Evolutionary conservation across 2,888 invertebrate genomes (phyloP).

Genomic region (Eilema griseolum): DNA sequence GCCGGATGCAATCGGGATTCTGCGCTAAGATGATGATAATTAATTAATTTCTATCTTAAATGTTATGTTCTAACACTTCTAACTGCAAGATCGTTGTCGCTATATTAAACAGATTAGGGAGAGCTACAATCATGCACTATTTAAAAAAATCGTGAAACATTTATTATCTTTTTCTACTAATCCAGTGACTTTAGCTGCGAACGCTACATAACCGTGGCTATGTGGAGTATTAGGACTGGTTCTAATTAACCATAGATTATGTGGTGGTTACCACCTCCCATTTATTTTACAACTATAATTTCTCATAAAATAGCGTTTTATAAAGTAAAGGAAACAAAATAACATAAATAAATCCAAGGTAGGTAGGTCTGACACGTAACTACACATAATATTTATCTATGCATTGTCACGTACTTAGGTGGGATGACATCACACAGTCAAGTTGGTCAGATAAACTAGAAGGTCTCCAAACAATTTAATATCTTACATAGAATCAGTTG

Average conservation of each 20-base stretch:
- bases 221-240: neutral
- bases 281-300: neutral
- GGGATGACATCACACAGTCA: constrained; percentile 1
- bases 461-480: constrained; percentile 14
- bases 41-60: neutral
- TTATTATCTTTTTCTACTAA: too few species aligned
- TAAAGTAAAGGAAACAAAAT: neutral
- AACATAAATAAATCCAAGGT: neutral
- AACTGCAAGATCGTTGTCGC: too few species aligned
- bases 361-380: neutral
- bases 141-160: neutral
- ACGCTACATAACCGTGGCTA: too few species aligned
- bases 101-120: too few species aligned
- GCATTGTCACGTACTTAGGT: constrained; percentile 8
- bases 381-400: neutral
- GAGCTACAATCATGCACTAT: too few species aligned
- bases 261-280: too few species aligned
- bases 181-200: neutral
- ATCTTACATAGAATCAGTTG: constrained; percentile 14
- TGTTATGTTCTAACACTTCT: too few species aligned
- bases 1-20: too few species aligned
- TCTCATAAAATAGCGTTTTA: neutral
- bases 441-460: constrained; percentile 13
- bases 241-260: neutral
- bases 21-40: neutral